Evolutionary conservation across 2,113 vertebrate species (phyloP).

Genomic region (Nothobranchius furzeri): DNA sequence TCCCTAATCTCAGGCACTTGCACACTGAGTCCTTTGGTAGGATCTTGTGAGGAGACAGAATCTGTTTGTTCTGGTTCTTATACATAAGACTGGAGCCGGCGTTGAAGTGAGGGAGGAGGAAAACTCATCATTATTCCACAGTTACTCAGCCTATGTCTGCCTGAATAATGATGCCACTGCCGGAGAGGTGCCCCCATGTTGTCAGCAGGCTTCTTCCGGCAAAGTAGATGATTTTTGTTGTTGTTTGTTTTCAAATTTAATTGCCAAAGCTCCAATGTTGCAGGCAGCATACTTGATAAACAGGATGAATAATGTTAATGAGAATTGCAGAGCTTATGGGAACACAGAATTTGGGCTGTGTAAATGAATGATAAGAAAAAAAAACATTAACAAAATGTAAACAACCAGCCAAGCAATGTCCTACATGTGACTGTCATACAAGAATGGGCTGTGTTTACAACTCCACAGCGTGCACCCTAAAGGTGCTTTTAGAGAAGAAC

Average conservation of each 20-base stretch:
- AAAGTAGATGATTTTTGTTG: conserved; percentile 33
- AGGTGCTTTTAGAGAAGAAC: too few species aligned
- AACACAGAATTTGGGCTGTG: conserved; percentile 42
- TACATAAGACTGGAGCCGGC: background rate
- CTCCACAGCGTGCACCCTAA: too few species aligned
- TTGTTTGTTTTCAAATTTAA: conserved; percentile 44
- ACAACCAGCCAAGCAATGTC: conserved; percentile 22
- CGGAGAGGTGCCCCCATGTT: conserved; percentile 36
- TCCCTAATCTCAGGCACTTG: background rate
- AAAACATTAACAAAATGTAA: conserved; percentile 11
- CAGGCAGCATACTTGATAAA: conserved; percentile 34
- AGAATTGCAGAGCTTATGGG: conserved; percentile 31
- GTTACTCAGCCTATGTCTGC: conserved; percentile 22
- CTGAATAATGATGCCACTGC: conserved; percentile 47
- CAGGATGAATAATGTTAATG: conserved; percentile 50
- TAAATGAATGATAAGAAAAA: conserved; percentile 56
- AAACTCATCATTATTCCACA: conserved; percentile 39
- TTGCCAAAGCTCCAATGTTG: conserved; percentile 52
- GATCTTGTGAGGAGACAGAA: background rate
- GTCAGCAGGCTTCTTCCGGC: conserved; percentile 22
- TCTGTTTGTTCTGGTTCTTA: background rate
- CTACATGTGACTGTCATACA: conserved; percentile 47
- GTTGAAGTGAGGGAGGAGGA: background rate
- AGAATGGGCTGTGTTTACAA: background rate
- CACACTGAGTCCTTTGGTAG: background rate